Evolutionary conservation across 2,888 invertebrate species (phyloP).

Genomic region (Fragum whitleyi): DNA sequence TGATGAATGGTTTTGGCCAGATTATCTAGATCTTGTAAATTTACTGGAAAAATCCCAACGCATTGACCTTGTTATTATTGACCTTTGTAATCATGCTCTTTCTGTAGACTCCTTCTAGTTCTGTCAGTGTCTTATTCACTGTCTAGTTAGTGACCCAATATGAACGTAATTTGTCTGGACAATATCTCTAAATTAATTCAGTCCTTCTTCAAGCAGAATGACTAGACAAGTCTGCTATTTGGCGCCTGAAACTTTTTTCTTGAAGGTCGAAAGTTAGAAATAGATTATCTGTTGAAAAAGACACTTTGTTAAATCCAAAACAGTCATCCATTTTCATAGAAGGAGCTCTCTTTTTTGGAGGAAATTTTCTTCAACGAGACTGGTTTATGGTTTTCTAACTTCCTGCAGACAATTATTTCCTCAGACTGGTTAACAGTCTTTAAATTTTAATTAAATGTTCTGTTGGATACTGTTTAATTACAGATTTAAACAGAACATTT

Average conservation of each 20-base stretch:
- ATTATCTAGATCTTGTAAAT: constrained; percentile 19
- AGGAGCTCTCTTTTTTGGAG: neutral
- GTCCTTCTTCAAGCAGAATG: no score
- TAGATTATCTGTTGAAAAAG: neutral
- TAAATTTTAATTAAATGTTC: constrained; percentile 22
- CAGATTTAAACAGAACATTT: neutral
- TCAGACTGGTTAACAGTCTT: constrained; percentile 17
- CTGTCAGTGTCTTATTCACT: neutral
- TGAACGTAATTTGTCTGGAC: no score
- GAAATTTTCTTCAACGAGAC: constrained; percentile 5
- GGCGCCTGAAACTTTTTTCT: no score
- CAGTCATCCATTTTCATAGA: neutral
- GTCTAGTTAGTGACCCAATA: no score
- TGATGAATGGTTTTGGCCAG: constrained; percentile 5
- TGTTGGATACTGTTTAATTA: constrained; percentile 10
- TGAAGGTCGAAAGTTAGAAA: neutral
- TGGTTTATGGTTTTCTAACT: constrained; percentile 1
- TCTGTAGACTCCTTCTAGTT: neutral
- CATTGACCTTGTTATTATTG: constrained; percentile 12
- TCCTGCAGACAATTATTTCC: constrained; percentile 2
- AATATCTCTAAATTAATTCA: no score
- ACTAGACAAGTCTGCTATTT: no score
- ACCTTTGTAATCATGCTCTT: neutral
- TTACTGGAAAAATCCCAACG: neutral
- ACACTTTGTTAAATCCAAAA: neutral